Evolutionary conservation across 2,888 invertebrate genomes (phyloP), one percentile per base, ranked within the genome.

Genomic region (Hecatera dysodea): DNA sequence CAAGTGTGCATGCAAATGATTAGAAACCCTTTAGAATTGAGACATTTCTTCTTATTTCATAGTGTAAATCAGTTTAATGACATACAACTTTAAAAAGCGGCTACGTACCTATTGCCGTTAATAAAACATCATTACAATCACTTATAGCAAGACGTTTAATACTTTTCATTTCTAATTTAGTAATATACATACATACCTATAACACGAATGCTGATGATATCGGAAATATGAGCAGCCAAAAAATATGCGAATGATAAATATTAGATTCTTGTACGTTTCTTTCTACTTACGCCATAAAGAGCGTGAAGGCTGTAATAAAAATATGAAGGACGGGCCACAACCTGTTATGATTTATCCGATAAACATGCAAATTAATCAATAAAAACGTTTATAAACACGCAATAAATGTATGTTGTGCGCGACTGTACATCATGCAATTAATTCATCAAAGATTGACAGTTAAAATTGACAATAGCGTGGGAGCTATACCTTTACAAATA

Each of bases 361-460:
- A 53, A 39, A 81, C 57, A 79, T 81, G 78, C 67, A 65, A 79
- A 79, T 81, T 22, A 81, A 55, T 77, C 78, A 57, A 79, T 79
- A 81, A 67, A 78, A 77, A 56, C 53, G 67, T 67, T 82, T 62
- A 78, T 55, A 53, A 72, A 72, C 74, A 74, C 62, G 72, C 74
- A 59, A 65, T 77, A 44, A 81, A 79, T 65, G 52, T 48, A 50
- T 44, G 66, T 29, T 70, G 69, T 52, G n/a, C 55, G 39, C 56
- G 66, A 73, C 61, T 70, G 56, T 73, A 67, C 65, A 55, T 42
- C 56, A 29, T 62, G 57, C 52, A 39, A 62, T 78, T 78, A 72
- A 82, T 80, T 75, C 65, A 75, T 70, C 59, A 46, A 50, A 67
- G 1, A 55, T 50, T 64, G 64, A 65, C 63, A 55, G 44, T 42